Conservation (phyloP, 2,113 vertebrate species). For the Colistium nudipinnis region DNA sequence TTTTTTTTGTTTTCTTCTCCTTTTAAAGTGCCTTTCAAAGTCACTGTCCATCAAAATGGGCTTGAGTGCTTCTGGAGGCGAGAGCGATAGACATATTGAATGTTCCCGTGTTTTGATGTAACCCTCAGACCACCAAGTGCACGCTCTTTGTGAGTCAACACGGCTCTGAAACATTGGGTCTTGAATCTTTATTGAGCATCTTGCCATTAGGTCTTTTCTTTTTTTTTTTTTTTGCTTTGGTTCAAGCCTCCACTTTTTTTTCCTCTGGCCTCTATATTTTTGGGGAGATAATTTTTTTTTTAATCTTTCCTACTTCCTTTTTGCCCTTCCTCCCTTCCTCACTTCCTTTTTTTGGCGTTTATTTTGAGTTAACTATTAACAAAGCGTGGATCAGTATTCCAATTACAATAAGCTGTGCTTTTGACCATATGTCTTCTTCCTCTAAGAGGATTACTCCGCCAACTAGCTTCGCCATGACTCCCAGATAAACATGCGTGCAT, state of each 20-base stretch:
- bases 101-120: slow-evolving; percentile 35
- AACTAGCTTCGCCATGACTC: slow-evolving; percentile 45
- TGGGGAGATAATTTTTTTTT: too few species aligned
- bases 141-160: slow-evolving; percentile 14
- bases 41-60: slow-evolving; percentile 31
- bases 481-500: slow-evolving; percentile 36
- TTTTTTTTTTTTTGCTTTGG: background rate
- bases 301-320: too few species aligned
- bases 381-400: slow-evolving; percentile 57
- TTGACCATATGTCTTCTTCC: slow-evolving; percentile 77
- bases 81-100: slow-evolving; percentile 40
- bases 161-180: slow-evolving; percentile 20
- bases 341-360: slow-evolving; percentile 16
- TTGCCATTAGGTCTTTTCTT: background rate
- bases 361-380: slow-evolving; percentile 56
- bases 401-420: too few species aligned
- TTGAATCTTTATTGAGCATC: slow-evolving; percentile 32
- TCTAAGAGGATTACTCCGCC: slow-evolving; percentile 76
- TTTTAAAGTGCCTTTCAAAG: slow-evolving; percentile 52
- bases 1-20: background rate
- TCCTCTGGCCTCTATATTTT: too few species aligned
- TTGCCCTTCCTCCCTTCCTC: background rate
- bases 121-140: slow-evolving; percentile 8
- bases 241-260: background rate
- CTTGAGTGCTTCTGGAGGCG: slow-evolving; percentile 50